Evolutionary conservation across 1,140 invertebrate genomes (phyloP), one percentile per base, ranked within the genome.

Genomic region (Drosophila ironensis): DNA sequence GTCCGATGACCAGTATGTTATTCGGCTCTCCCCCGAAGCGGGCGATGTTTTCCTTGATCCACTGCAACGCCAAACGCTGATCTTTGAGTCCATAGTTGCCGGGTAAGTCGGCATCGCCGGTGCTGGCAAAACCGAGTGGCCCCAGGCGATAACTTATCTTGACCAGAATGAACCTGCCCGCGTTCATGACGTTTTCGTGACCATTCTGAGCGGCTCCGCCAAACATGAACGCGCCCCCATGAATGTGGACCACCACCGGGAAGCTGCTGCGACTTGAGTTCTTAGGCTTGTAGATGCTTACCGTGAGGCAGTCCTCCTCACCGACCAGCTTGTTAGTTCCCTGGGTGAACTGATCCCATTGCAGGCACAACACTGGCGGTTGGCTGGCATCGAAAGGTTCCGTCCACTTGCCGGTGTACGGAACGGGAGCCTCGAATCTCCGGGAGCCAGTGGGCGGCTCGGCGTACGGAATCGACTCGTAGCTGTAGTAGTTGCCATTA

Each of bases 71-170:
- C 48, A 92, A 77, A 0, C 91, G 88, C 80, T 94, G 93, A 89
- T 95, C 94, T 82, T 93, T 93, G 2, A 95, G 68, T 0, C 93
- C 93, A 28, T 90, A 91, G 88, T 94, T 94, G 0, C 94, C 93
- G 2, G 93, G 91, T 2, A 91, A 87, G 2, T 89, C 81, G 0
- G 90, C 80, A 60, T 93, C 92, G 2, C 91, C 92, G 0, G 92
- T 92, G 48, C 92, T 93, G 0, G 93, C 76, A 75, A 94, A 94
- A 14, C 93, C 93, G 24, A 94, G 69, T 4, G 92, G 91, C 14
- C 93, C 93, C 19, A 94, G 66, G n/a, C 94, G 86, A 77, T 94
- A 94, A 77, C 93, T 94, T 1, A 94, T 88, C 5, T 91, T 93
- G 0, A 94, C 94, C 20, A 92, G 88, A 6, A 94, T 91, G 6